A percentile compares a stretch with the other conserved stretches of the same genome.
phyloP scores from a whole-genome alignment of 2,888 invertebrate species.

The Idaea dimidiata region DNA sequence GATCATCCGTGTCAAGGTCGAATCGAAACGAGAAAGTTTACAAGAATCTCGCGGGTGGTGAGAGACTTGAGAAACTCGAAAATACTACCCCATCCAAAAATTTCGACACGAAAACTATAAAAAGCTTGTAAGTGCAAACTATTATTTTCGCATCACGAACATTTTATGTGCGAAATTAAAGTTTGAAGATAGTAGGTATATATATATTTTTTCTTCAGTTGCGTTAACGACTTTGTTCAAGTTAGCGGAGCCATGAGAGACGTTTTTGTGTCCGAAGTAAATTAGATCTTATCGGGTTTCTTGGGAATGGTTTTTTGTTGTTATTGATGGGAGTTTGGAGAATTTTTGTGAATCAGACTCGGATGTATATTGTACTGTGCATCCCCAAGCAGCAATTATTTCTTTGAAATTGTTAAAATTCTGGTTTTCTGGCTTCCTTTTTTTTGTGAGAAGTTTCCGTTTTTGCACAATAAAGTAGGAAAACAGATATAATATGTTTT shows the following conservation, averaged over 20 bases:
- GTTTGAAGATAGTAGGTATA: constrained; percentile 37
- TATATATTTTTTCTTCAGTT: constrained; percentile 31
- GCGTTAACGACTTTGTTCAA: constrained; percentile 46
- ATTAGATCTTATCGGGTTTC: constrained; percentile 39
- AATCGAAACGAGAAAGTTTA: constrained; percentile 9
- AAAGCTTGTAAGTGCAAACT: constrained; percentile 42
- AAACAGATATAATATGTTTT: constrained; percentile 33
- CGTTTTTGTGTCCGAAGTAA: constrained; percentile 40
- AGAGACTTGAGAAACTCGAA: constrained; percentile 27
- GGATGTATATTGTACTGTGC: constrained; percentile 6
- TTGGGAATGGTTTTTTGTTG: constrained; percentile 39
- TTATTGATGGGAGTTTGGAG: constrained; percentile 20
- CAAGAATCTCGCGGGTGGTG: constrained; percentile 15
- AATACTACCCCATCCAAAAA: constrained; percentile 33
- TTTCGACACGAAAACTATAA: constrained; percentile 37
- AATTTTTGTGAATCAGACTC: constrained; percentile 3
- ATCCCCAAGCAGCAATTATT: neutral
- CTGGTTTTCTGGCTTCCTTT: neutral
- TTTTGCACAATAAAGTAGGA: constrained; percentile 5
- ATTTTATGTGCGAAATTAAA: constrained; percentile 48
- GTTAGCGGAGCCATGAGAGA: constrained; percentile 41
- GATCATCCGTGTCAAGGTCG: constrained; percentile 21
- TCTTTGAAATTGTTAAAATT: neutral
- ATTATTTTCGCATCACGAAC: constrained; percentile 43
- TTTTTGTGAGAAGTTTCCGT: neutral